Percentiles rank a stretch among this genome's conserved stretches.
Evolutionary conservation across 2,888 invertebrate genomes (phyloP).

Genomic region (Brenthis daphne): DNA sequence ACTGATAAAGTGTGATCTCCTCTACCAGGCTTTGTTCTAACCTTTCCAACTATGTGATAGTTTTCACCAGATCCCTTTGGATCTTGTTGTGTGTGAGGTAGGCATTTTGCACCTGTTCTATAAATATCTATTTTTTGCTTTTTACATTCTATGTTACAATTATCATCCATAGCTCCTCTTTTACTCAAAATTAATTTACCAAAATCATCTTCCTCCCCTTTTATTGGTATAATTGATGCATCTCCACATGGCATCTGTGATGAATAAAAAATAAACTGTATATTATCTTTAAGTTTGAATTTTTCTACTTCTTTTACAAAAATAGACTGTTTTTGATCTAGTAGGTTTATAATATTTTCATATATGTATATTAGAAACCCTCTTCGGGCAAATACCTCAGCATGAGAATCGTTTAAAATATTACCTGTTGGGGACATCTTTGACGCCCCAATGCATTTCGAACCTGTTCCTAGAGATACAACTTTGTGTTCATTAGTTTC

Average conservation of each 20-base stretch:
- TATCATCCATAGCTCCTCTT: constrained; percentile 48
- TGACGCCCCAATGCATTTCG: constrained; percentile 92
- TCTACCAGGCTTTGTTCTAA: constrained; percentile 94
- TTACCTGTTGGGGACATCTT: constrained; percentile 86
- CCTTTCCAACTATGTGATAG: constrained; percentile 87
- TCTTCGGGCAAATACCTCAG: constrained; percentile 93
- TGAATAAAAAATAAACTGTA: constrained; percentile 91
- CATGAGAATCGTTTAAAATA: constrained; percentile 94
- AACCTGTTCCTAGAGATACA: constrained; percentile 93
- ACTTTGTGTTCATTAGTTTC: constrained; percentile 73
- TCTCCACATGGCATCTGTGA: constrained; percentile 97
- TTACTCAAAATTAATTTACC: constrained; percentile 59
- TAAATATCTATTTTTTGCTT: constrained; percentile 66
- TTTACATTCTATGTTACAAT: constrained; percentile 49
- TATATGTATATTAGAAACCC: constrained; percentile 90
- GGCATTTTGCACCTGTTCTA: constrained; percentile 96
- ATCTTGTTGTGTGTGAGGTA: constrained; percentile 81
- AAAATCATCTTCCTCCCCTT: constrained; percentile 51
- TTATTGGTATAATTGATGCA: constrained; percentile 90
- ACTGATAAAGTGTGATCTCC: constrained; percentile 94
- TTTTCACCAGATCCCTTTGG: constrained; percentile 75
- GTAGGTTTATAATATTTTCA: constrained; percentile 78
- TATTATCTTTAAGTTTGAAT: constrained; percentile 77
- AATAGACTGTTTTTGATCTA: constrained; percentile 59
- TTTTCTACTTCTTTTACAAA: constrained; percentile 53